These are phyloP conservation scores for Xenopus petersii DNA, from an alignment of 2,797 vertebrate genomes.

Conservation along the genomic window DNA sequence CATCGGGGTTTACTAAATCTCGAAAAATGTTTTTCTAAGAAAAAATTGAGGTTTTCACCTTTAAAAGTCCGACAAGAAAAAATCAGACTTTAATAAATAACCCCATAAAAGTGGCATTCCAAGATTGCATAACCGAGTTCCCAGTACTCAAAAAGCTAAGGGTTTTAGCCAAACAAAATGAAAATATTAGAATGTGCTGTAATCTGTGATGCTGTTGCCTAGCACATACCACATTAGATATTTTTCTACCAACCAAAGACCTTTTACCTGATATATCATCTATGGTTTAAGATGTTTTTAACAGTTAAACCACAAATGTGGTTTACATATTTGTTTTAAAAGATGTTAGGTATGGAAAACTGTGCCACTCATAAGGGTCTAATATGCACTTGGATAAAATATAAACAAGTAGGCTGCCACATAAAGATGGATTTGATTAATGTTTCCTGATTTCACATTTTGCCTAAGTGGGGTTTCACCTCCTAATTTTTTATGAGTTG, in stretches of 20 bases:
- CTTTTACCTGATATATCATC: constrained; percentile 34
- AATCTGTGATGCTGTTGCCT: too few species aligned
- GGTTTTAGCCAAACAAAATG: too few species aligned
- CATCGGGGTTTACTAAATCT: too few species aligned
- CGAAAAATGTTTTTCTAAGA: too few species aligned
- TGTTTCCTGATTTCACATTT: constrained; percentile 36
- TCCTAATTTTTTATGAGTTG: constrained; percentile 40
- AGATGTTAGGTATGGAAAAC: constrained; percentile 32
- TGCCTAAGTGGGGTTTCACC: constrained; percentile 19
- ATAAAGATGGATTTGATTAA: constrained; percentile 43
- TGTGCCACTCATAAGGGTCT: constrained; percentile 37
- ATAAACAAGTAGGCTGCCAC: constrained; percentile 18
- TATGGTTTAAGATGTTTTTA: constrained; percentile 30
- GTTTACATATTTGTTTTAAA: constrained; percentile 41
- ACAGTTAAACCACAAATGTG: constrained; percentile 34
- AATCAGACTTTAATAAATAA: too few species aligned
- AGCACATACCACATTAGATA: too few species aligned
- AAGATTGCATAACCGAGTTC: too few species aligned
- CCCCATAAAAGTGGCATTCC: too few species aligned
- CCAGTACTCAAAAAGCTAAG: too few species aligned
- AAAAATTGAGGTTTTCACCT: too few species aligned
- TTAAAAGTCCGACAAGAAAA: too few species aligned
- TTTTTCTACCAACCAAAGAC: constrained; percentile 7
- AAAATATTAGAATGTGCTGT: too few species aligned
- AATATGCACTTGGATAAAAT: constrained; percentile 1